These are phyloP conservation scores for Cyrtonyx montezumae DNA, from an alignment of 2,113 vertebrate genomes.

Conservation along the genomic window DNA sequence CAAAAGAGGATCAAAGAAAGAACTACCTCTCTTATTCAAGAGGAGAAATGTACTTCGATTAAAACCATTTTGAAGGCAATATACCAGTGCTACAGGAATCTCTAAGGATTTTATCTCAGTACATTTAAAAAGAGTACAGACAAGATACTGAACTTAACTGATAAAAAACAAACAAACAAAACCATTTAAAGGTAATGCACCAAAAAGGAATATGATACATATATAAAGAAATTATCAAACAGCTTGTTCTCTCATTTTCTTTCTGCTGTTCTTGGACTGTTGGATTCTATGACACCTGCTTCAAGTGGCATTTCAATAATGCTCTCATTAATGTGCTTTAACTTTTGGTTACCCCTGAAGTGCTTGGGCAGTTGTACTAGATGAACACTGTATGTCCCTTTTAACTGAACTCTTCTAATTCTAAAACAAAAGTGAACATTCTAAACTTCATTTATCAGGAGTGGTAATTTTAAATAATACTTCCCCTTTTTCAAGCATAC, in stretches of 20 bases:
- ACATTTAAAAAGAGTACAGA: background rate
- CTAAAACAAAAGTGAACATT: background rate
- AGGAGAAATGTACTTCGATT: background rate
- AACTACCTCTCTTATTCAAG: background rate
- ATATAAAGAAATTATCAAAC: background rate
- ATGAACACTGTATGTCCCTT: background rate
- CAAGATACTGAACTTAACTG: background rate
- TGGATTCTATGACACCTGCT: background rate
- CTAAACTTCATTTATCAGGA: background rate
- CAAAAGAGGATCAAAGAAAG: constrained; percentile 37
- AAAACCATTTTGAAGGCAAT: constrained; percentile 21
- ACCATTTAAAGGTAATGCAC: background rate
- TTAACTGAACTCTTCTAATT: background rate
- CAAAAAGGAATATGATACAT: background rate
- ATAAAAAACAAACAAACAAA: background rate
- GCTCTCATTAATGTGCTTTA: background rate
- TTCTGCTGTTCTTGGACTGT: background rate
- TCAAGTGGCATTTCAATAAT: background rate
- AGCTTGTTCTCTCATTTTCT: background rate
- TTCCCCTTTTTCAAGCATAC: background rate
- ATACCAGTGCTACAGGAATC: background rate
- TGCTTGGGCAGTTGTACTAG: background rate
- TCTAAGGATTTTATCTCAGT: background rate
- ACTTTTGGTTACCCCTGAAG: background rate
- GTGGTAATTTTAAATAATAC: background rate